A percentile compares a stretch with the other conserved stretches of the same genome.
Evolutionary conservation across 2,888 invertebrate genomes (phyloP).

Genomic region (Theristus sp.): DNA sequence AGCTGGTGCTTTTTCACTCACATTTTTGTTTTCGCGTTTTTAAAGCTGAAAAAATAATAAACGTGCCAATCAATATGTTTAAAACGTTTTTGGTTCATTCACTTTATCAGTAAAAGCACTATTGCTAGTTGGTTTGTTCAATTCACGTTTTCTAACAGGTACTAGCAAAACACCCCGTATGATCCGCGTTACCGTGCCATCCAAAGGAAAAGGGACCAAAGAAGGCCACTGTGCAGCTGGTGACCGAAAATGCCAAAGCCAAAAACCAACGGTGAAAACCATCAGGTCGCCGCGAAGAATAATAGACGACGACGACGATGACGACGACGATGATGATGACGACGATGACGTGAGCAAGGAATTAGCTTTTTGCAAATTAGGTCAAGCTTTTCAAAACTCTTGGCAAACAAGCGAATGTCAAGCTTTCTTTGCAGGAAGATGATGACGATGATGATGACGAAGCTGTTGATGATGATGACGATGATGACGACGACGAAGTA

Average conservation of each 20-base stretch:
- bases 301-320: background rate
- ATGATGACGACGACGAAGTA: background rate
- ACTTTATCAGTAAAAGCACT: no score
- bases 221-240: background rate
- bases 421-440: background rate
- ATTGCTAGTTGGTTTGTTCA: background rate
- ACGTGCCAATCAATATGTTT: no score
- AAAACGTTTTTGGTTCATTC: no score
- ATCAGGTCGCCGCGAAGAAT: background rate
- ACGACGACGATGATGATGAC: constrained; percentile 1
- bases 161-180: no score
- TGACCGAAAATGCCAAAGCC: background rate
- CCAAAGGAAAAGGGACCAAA: background rate
- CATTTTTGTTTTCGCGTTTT: no score
- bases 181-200: no score
- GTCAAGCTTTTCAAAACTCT: background rate
- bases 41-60: no score
- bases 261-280: background rate
- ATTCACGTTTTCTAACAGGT: no score
- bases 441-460: constrained; percentile 1
- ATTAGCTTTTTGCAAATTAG: background rate
- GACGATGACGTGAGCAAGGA: background rate
- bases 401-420: no score
- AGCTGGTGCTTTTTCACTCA: background rate
- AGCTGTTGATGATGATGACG: constrained; percentile 1